These are phyloP conservation scores for Genyomyrus donnyi DNA, from an alignment of 2,113 vertebrate genomes.

Conservation along the genomic window DNA sequence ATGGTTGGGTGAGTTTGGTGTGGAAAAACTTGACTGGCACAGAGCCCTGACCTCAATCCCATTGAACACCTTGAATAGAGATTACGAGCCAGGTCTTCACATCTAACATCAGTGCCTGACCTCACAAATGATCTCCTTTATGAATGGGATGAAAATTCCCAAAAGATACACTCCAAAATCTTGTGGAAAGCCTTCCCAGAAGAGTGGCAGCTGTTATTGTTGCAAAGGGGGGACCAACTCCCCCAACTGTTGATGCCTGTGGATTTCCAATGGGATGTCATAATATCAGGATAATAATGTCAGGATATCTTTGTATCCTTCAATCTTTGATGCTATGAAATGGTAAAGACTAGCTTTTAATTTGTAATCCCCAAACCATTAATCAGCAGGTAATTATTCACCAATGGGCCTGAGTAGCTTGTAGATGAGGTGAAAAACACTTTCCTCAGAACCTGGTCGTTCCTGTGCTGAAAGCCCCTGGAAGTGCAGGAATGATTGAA, in stretches of 20 bases:
- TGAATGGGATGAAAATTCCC: neutral
- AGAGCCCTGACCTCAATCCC: neutral
- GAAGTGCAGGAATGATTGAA: neutral
- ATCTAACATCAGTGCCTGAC: neutral
- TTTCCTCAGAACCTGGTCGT: neutral
- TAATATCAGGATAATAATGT: no score
- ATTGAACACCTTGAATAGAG: neutral
- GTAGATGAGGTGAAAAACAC: neutral
- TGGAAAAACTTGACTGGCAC: neutral
- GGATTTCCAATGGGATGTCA: neutral
- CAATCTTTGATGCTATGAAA: neutral
- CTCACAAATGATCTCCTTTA: neutral
- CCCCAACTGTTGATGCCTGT: neutral
- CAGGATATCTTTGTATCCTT: neutral
- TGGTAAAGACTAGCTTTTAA: neutral
- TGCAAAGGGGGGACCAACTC: neutral
- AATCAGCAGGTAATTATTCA: neutral
- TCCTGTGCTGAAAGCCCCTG: neutral
- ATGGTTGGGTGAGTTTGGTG: neutral
- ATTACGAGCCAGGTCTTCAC: neutral
- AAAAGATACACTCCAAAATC: neutral
- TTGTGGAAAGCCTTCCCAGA: neutral
- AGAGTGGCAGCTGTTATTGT: neutral
- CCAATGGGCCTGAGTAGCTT: neutral
- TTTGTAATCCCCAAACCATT: neutral